phyloP scores from a whole-genome alignment of 2,113 vertebrate species.

The Oncorhynchus masou region DNA sequence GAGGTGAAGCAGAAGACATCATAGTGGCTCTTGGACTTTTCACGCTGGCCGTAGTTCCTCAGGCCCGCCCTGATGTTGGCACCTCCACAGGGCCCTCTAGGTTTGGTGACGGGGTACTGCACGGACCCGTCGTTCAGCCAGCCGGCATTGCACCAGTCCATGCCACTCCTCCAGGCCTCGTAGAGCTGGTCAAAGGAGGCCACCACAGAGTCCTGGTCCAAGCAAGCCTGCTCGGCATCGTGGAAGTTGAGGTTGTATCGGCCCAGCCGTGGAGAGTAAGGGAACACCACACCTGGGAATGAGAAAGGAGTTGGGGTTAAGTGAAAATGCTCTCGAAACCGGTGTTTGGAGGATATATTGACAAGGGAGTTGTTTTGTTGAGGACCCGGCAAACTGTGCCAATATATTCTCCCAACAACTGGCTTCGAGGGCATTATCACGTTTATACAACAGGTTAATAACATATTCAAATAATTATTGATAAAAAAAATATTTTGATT shows the following conservation, averaged over 20 bases:
- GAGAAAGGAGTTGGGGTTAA: conserved; percentile 8
- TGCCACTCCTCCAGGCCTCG: conserved; percentile 81
- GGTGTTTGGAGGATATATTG: too few relatives aligned
- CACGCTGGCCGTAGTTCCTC: conserved; percentile 85
- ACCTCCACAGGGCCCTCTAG: conserved; percentile 88
- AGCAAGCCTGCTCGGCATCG: conserved; percentile 78
- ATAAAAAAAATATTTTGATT: too few relatives aligned
- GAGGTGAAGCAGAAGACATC: conserved; percentile 92
- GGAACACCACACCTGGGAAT: conserved; percentile 87
- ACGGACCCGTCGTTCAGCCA: conserved; percentile 92
- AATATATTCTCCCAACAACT: too few relatives aligned
- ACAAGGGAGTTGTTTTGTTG: too few relatives aligned
- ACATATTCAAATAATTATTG: too few relatives aligned
- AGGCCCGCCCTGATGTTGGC: conserved; percentile 78
- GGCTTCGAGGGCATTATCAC: too few relatives aligned
- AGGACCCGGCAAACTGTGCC: too few relatives aligned
- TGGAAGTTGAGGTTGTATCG: conserved; percentile 90
- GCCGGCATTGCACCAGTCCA: conserved; percentile 98
- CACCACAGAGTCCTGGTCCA: conserved; percentile 80
- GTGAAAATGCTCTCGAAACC: too few relatives aligned
- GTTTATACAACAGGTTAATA: too few relatives aligned
- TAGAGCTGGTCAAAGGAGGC: conserved; percentile 88
- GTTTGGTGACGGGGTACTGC: conserved; percentile 90
- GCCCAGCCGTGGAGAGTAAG: conserved; percentile 81
- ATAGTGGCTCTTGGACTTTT: conserved; percentile 80